These are phyloP conservation scores for Calidris pugnax DNA, from an alignment of 2,113 vertebrate genomes.

Conservation along the genomic window DNA sequence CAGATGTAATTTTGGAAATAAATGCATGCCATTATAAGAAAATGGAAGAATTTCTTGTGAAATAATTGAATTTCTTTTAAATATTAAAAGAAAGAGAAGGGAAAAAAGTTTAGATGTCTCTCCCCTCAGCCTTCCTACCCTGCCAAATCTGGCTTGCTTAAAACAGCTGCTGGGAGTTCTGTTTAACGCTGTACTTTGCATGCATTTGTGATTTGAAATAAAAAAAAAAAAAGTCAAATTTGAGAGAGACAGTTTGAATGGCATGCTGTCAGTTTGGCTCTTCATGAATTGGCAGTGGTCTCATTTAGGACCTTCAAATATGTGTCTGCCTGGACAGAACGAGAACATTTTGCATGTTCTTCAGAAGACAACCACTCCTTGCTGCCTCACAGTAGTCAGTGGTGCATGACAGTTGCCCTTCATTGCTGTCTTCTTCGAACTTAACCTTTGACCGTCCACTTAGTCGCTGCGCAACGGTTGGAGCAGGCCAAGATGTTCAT, in stretches of 20 bases:
- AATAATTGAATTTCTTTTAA: neutral
- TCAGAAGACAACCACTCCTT: conserved; percentile 86
- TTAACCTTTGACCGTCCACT: conserved; percentile 93
- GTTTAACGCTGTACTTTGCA: conserved; percentile 82
- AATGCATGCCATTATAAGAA: neutral
- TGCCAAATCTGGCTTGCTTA: conserved; percentile 46
- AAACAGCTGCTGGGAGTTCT: conserved; percentile 50
- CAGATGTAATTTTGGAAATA: neutral
- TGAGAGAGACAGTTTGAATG: conserved; percentile 86
- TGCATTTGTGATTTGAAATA: conserved; percentile 84
- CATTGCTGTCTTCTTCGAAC: conserved; percentile 90
- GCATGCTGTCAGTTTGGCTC: conserved; percentile 89
- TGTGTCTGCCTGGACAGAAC: conserved; percentile 82
- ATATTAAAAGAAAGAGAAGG: neutral
- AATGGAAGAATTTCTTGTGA: neutral
- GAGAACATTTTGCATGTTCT: conserved; percentile 89
- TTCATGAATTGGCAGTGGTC: conserved; percentile 83
- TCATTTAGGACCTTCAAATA: conserved; percentile 85
- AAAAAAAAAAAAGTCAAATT: conserved; percentile 57
- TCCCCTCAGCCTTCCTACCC: neutral
- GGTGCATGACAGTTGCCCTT: conserved; percentile 98
- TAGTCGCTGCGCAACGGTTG: conserved; percentile 74
- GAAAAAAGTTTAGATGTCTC: neutral
- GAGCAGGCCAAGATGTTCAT: conserved; percentile 76
- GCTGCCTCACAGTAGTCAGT: conserved; percentile 78